Base-by-base conservation (phyloP, 2,113 vertebrate genomes). In the Theropithecus gelada region DNA sequence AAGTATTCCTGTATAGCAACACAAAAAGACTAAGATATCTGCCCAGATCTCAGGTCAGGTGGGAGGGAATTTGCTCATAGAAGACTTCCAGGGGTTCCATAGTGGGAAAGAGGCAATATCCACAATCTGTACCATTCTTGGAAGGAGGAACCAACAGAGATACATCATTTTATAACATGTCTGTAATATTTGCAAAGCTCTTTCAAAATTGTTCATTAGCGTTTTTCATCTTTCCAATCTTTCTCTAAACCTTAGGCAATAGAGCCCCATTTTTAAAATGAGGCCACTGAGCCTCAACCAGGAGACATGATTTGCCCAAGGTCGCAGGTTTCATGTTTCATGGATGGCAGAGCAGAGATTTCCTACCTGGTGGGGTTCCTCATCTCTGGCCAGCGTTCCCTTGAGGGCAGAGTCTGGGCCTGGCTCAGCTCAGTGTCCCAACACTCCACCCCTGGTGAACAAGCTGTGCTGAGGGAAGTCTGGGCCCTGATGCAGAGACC, bases 121-220 rank as follows among this genome's bases (percentile, higher is more conserved):
- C 22, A 6, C 14, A 14, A 45, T 8, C 40, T 5, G 25, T 20
- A 12, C 55, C 11, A 0, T 6, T 9, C 38, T 8, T 17, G 32
- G 52, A n/a, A 59, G 32, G 57, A 70, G 52, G 50, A 20, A 17
- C 18, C 18, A 2, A 45, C 45, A 23, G 23, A 79, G 23, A 59
- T 4, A 2, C 27, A 6, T 8, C 2, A 1, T 10, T 18, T 68
- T 7, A 40, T 17, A 43, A 20, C 23, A 30, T 7, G 0, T 80
- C 88, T 32, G n/a, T 52, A 32, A 78, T 23, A 3, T 23, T 50
- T 32, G 11, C 22, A 27, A 27, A 50, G 32, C 73, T 61, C 83
- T 55, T 32, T 59, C 40, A 61, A 85, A 88, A 32, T 27, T 2
- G 8, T 43, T 38, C 85, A 8, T 30, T 5, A n/a, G 64, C 48